Percentiles rank a stretch among this genome's conserved stretches.
Conservation (phyloP, 2,888 invertebrate species). For the Operophtera brumata region DNA sequence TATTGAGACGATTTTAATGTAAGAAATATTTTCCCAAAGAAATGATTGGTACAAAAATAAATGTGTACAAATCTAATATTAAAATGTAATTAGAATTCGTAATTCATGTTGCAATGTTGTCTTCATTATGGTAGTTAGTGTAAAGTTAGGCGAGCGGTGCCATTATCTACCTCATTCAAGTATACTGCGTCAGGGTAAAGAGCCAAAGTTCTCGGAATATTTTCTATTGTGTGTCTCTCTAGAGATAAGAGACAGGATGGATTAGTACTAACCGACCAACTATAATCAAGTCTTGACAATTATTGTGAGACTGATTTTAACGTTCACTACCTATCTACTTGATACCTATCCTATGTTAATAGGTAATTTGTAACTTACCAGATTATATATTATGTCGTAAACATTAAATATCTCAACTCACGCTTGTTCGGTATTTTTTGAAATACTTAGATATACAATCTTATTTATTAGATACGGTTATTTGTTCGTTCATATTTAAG, state of each 20-base stretch:
- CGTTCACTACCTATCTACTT: constrained; percentile 26
- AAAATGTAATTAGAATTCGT: constrained; percentile 59
- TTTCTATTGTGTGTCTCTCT: constrained; percentile 60
- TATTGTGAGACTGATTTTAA: constrained; percentile 68
- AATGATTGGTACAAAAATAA: constrained; percentile 78
- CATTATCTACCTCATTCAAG: constrained; percentile 75
- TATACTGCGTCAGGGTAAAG: constrained; percentile 67
- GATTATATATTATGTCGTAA: neutral
- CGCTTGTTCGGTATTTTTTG: too few species aligned
- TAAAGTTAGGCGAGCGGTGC: constrained; percentile 62
- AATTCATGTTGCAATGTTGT: constrained; percentile 77
- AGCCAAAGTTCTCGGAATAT: constrained; percentile 74
- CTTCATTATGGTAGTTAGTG: constrained; percentile 61
- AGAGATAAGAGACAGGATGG: constrained; percentile 48
- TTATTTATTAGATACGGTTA: neutral
- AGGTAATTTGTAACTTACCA: neutral
- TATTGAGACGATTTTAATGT: constrained; percentile 49
- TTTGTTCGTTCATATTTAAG: neutral
- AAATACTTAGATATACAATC: neutral
- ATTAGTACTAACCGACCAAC: constrained; percentile 39
- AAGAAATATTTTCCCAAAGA: constrained; percentile 75
- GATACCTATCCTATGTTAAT: neutral
- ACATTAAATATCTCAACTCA: neutral
- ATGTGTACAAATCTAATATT: constrained; percentile 76
- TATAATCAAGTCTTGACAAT: constrained; percentile 40